Conservation (phyloP, 1,140 invertebrate species). For the Ips nitidus region DNA sequence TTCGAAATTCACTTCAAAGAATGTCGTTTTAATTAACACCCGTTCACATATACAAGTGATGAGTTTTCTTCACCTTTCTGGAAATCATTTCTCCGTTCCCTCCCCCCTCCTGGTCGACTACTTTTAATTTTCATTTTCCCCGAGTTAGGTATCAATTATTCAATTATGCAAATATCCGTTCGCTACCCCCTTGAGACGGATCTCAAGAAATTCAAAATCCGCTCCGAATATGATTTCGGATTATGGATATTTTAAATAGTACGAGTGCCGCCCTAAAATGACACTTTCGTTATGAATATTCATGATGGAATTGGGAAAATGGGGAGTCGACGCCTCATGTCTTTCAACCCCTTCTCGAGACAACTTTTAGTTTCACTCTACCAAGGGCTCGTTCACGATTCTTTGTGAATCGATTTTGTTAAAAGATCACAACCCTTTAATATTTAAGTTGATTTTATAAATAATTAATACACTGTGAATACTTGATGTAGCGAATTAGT, state of each 20-base stretch:
- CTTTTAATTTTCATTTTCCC: constrained; percentile 35
- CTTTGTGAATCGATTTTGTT: no score
- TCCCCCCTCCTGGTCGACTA: not conserved
- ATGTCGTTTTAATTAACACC: constrained; percentile 2
- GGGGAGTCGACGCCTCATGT: constrained; percentile 6
- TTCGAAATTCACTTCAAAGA: constrained; percentile 27
- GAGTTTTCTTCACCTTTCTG: no score
- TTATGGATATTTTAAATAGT: constrained; percentile 40
- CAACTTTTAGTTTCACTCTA: not conserved
- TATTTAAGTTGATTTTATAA: no score
- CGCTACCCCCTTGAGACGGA: constrained; percentile 28
- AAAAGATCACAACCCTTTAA: no score
- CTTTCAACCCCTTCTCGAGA: constrained; percentile 26
- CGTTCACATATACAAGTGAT: no score
- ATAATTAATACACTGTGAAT: no score
- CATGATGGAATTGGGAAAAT: constrained; percentile 24
- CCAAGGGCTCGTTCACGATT: no score
- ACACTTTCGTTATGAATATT: constrained; percentile 37
- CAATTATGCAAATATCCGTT: constrained; percentile 33
- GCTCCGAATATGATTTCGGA: constrained; percentile 36
- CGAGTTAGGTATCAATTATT: constrained; percentile 37
- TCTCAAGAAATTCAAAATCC: constrained; percentile 37
- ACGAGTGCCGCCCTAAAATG: constrained; percentile 36
- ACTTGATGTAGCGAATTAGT: no score
- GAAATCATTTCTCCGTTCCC: no score